Evolutionary conservation across 1,140 invertebrate species (phyloP).

Genomic region (Pararge aegeria): DNA sequence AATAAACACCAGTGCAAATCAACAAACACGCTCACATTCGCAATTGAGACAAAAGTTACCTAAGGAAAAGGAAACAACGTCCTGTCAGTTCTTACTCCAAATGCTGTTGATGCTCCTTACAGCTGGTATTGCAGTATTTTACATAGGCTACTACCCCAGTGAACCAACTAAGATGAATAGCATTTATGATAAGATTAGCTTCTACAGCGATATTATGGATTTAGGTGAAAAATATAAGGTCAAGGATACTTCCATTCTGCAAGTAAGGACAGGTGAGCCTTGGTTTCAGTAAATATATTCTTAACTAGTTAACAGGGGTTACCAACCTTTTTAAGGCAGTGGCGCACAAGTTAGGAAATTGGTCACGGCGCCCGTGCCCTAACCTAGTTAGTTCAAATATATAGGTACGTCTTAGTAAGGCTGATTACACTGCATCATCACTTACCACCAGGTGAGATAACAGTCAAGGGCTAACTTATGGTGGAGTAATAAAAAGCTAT

Average conservation of each 20-base stretch:
- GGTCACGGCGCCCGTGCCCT: too few species aligned
- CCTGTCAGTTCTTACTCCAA: constrained; percentile 7
- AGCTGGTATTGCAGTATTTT: background rate
- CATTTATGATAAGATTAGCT: constrained; percentile 49
- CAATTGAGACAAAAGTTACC: background rate
- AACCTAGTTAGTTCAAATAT: too few species aligned
- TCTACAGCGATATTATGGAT: constrained; percentile 49
- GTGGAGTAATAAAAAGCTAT: too few species aligned
- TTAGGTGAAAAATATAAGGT: constrained; percentile 58
- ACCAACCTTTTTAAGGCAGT: too few species aligned
- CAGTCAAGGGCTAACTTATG: too few species aligned
- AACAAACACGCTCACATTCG: background rate
- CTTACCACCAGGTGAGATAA: too few species aligned
- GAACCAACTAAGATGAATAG: constrained; percentile 7
- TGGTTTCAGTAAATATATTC: too few species aligned
- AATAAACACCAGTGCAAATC: background rate
- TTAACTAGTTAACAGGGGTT: too few species aligned
- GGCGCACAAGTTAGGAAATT: too few species aligned
- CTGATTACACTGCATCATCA: too few species aligned
- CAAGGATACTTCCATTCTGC: constrained; percentile 49
- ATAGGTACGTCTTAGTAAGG: too few species aligned
- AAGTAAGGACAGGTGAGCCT: constrained; percentile 57
- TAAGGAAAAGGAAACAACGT: background rate
- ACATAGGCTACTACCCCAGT: background rate
- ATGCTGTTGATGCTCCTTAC: background rate